Evolutionary conservation across 2,888 invertebrate genomes (phyloP), one percentile per base, ranked within the genome.

Genomic region (Mesodorylaimus sp.): DNA sequence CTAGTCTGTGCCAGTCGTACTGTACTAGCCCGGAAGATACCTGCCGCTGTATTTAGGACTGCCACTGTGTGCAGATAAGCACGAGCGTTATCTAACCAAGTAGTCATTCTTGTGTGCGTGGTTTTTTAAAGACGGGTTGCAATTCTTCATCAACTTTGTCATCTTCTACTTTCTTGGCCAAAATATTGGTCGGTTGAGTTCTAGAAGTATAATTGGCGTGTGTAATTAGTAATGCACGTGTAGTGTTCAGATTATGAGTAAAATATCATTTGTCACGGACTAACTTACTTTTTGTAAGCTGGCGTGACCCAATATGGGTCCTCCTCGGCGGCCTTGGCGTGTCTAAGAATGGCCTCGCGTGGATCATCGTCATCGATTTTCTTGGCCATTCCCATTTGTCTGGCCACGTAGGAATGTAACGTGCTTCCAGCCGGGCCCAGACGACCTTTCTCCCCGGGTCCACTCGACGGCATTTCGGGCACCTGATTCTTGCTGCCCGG

Each of bases 361-460:
- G 65, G 59, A 45, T 64, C 64, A n/a, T 61, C 49, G 52, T 63
- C 60, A 7, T 57, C 60, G 47, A 58, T 57, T 50, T 63, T 64
- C 44, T 56, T 51, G 37, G 52, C 52, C 7, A 89, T 73, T 0
- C 93, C 95, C 50, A 97, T 74, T 66, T 93, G 91, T 52, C 93
- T 78, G 44, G 93, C 91, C 7, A 95, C 87, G 66, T 86, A 93
- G 1, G 93, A 91, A 58, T 91, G 89, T 0, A 97, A 73, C 0
- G 95, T 97, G 49, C 88, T 87, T 1, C 91, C 91, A 27, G 89
- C 87, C 0, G 86, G 83, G 3, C 51, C 51, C 3, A 51, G 19
- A 16, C 55, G 52, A 0, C 95, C 93, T 28, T 93, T 93, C 50
- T 71, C 68, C 45, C 74, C 71, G 66, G 52, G 19, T 36, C 58